These are phyloP conservation scores for Montipora capitata DNA, from an alignment of 92 coral and sea anemone species.

Conservation along the genomic window DNA sequence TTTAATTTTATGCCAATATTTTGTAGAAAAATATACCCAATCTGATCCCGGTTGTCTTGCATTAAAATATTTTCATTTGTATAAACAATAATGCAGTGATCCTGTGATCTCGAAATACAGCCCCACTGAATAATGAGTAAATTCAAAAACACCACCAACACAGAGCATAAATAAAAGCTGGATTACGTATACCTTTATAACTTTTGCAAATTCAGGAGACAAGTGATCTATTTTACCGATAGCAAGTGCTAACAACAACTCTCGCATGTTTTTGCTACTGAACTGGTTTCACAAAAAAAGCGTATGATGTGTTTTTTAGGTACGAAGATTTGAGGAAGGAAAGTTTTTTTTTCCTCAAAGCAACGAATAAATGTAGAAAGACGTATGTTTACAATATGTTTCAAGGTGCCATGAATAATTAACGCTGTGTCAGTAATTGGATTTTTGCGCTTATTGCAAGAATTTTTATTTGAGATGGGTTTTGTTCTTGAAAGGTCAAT, in stretches of 20 bases:
- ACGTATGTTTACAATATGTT: constrained; percentile 30
- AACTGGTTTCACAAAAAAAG: neutral
- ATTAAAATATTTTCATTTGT: constrained; percentile 8
- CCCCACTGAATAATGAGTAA: constrained; percentile 14
- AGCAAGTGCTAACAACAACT: neutral
- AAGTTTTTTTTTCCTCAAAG: neutral
- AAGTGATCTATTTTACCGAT: constrained; percentile 22
- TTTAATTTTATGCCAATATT: neutral
- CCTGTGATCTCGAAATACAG: constrained; percentile 14
- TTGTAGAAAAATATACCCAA: neutral
- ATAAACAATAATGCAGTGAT: neutral
- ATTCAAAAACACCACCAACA: constrained; percentile 41
- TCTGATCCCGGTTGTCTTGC: neutral
- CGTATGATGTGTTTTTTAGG: neutral
- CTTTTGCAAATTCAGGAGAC: neutral
- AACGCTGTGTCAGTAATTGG: constrained; percentile 38
- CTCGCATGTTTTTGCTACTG: neutral
- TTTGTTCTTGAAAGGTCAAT: constrained; percentile 12
- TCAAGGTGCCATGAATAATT: constrained; percentile 56
- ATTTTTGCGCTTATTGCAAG: constrained; percentile 38
- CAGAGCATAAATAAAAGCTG: neutral
- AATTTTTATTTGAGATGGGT: constrained; percentile 16
- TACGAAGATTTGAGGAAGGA: neutral
- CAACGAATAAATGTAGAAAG: constrained; percentile 32
- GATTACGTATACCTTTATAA: constrained; percentile 17